Conservation (phyloP, 2,113 vertebrate species). For the Podilymbus podiceps region DNA sequence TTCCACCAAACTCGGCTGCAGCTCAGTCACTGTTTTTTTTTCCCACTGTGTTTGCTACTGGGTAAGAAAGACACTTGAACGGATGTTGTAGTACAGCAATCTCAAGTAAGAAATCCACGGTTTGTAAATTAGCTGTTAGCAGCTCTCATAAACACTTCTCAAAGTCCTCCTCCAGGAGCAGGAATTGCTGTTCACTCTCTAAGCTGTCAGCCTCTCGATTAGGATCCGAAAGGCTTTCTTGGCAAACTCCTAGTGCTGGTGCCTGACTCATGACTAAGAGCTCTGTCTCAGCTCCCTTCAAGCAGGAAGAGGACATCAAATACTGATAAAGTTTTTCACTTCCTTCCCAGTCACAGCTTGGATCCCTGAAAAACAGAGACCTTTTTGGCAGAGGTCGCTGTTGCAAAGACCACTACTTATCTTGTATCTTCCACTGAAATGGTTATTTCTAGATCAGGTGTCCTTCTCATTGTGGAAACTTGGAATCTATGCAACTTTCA, state of each 20-base stretch:
- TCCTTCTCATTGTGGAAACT: not conserved
- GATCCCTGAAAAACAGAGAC: not conserved
- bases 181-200: not conserved
- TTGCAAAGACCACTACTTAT: not conserved
- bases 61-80: not conserved
- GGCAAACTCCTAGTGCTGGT: not conserved
- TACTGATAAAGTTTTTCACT: not conserved
- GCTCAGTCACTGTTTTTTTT: not conserved
- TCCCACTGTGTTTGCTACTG: not conserved
- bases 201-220: not conserved
- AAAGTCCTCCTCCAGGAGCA: not conserved
- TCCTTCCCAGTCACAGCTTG: not conserved
- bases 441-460: not conserved
- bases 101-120: not conserved
- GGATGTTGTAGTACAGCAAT: not conserved
- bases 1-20: not conserved
- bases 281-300: not conserved
- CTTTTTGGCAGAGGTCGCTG: not conserved
- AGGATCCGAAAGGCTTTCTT: not conserved
- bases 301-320: not conserved
- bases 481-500: not conserved
- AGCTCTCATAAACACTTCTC: conserved; percentile 6
- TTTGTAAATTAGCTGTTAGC: conserved; percentile 12
- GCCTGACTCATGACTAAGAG: not conserved
- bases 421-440: not conserved